Evolutionary conservation across 2,113 vertebrate genomes (phyloP).

Genomic region (Etheostoma cragini): DNA sequence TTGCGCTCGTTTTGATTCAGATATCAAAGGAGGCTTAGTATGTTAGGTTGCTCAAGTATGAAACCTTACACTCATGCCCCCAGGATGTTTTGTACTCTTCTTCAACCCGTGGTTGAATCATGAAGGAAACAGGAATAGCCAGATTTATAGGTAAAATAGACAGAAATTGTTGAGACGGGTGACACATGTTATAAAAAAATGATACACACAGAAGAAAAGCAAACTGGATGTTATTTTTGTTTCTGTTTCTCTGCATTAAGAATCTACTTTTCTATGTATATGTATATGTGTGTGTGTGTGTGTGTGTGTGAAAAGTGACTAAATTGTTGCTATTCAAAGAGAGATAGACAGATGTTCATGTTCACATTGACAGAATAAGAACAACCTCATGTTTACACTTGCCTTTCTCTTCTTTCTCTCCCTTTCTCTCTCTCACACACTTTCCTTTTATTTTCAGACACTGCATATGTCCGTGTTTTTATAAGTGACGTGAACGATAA

Average conservation of each 20-base stretch:
- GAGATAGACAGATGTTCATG: slow-evolving; percentile 67
- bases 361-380: slow-evolving; percentile 82
- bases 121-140: slow-evolving; percentile 53
- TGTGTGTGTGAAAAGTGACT: slow-evolving; percentile 8
- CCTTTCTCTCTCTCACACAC: background rate
- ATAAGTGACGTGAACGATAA: slow-evolving; percentile 93
- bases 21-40: slow-evolving; percentile 74
- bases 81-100: slow-evolving; percentile 69
- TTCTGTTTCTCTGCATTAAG: slow-evolving; percentile 3
- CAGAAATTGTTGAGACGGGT: slow-evolving; percentile 1
- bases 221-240: slow-evolving; percentile 7
- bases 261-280: slow-evolving; percentile 1
- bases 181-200: slow-evolving; percentile 25
- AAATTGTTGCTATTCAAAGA: slow-evolving; percentile 19
- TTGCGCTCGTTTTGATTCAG: slow-evolving; percentile 81
- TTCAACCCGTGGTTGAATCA: slow-evolving; percentile 33
- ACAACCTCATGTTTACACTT: slow-evolving; percentile 67
- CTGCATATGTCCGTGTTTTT: slow-evolving; percentile 87
- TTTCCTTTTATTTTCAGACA: slow-evolving; percentile 78
- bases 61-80: slow-evolving; percentile 69
- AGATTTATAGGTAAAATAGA: slow-evolving; percentile 67
- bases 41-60: slow-evolving; percentile 43
- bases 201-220: slow-evolving; percentile 9
- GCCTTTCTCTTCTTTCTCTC: slow-evolving; percentile 5
- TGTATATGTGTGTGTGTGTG: background rate